Percentiles rank a stretch among this genome's conserved stretches.
These are phyloP conservation scores for Hirtodrosophila duncani DNA, from an alignment of 2,888 invertebrate genomes.

Conservation along the genomic window DNA sequence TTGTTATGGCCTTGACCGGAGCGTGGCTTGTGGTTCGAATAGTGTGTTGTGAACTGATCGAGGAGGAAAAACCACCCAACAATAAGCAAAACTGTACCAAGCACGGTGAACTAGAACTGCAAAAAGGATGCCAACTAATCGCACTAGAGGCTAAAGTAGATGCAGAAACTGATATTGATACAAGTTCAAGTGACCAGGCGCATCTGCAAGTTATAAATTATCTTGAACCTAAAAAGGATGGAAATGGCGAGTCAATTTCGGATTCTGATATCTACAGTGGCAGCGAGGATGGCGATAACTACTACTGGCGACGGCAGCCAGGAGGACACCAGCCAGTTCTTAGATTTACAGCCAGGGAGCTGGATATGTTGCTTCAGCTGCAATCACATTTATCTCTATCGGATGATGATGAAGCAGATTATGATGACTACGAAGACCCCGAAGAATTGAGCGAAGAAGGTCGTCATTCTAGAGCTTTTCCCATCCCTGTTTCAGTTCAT, in stretches of 20 bases:
- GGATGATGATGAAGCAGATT: not conserved
- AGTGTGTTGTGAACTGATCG: constrained; percentile 7
- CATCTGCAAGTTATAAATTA: too few species aligned
- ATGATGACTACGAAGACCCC: not conserved
- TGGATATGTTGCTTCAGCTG: constrained; percentile 9
- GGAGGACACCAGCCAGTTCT: constrained; percentile 5
- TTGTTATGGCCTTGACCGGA: constrained; percentile 22
- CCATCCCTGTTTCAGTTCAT: too few species aligned
- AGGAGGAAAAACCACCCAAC: not conserved
- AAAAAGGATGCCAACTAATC: too few species aligned
- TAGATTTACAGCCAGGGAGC: constrained; percentile 14
- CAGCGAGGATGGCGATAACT: not conserved
- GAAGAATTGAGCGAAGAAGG: too few species aligned
- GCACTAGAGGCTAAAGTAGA: too few species aligned
- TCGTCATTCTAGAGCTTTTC: too few species aligned
- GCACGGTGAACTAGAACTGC: too few species aligned
- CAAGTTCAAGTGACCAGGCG: too few species aligned
- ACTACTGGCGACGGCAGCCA: constrained; percentile 9
- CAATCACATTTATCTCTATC: not conserved
- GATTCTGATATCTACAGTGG: not conserved
- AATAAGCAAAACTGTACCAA: not conserved
- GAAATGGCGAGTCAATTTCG: not conserved
- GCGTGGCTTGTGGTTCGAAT: constrained; percentile 25
- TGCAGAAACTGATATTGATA: too few species aligned
- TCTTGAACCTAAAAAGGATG: not conserved